These are phyloP conservation scores for Arbacia lixula DNA, from an alignment of 53 echinoderm and acorn worm species.

Conservation along the genomic window DNA sequence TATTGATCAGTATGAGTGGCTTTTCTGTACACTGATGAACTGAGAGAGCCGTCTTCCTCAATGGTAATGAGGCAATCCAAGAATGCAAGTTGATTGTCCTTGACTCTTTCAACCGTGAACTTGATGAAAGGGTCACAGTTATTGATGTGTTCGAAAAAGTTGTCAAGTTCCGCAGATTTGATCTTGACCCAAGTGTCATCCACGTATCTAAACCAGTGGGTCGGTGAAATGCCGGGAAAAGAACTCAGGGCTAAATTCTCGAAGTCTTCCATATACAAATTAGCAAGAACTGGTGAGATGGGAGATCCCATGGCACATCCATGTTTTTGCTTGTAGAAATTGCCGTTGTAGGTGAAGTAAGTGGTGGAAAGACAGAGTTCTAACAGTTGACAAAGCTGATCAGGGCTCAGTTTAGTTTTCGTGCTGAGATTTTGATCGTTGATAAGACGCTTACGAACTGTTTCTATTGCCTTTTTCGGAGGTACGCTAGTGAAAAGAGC, in stretches of 20 bases:
- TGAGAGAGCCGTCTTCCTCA: conserved; percentile 13
- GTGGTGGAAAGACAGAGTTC: conserved; percentile 23
- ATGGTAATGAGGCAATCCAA: conserved; percentile 33
- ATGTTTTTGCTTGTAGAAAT: conserved; percentile 33
- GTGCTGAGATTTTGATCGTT: neutral
- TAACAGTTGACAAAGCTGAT: conserved; percentile 1
- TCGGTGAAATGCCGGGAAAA: conserved; percentile 7
- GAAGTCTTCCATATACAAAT: conserved; percentile 24
- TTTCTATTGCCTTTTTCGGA: conserved; percentile 33
- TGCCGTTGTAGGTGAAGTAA: conserved; percentile 20
- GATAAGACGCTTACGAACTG: conserved; percentile 3
- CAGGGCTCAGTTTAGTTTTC: conserved; percentile 2
- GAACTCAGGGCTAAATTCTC: conserved; percentile 20
- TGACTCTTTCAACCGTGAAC: conserved; percentile 22
- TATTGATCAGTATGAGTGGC: too few relatives aligned
- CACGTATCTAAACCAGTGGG: conserved; percentile 45
- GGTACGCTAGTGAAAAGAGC: conserved; percentile 64
- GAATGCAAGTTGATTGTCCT: conserved; percentile 30
- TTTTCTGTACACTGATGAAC: conserved; percentile 22
- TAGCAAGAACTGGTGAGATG: conserved; percentile 25
- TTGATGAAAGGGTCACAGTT: conserved; percentile 21
- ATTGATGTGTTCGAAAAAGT: conserved; percentile 28
- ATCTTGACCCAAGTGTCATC: conserved; percentile 50
- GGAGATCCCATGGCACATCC: conserved; percentile 17
- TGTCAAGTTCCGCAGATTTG: neutral